Evolutionary conservation across 2,888 invertebrate species (phyloP).

Genomic region (Ornithoptera priamus): DNA sequence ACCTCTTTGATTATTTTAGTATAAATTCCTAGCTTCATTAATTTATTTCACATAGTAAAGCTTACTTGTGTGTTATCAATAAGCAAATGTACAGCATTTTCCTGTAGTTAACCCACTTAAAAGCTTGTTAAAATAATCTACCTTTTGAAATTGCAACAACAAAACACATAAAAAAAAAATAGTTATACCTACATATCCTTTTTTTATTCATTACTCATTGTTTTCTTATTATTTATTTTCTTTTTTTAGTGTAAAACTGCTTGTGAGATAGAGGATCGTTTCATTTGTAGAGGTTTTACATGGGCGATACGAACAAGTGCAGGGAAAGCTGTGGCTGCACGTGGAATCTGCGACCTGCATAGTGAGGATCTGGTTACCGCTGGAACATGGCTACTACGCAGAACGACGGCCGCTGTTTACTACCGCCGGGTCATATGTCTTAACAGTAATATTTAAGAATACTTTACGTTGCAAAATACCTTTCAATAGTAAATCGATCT

Average conservation of each 20-base stretch:
- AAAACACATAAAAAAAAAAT: slow-evolving; percentile 3
- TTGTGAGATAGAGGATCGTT: slow-evolving; percentile 83
- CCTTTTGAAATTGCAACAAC: not conserved
- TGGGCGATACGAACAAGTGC: slow-evolving; percentile 47
- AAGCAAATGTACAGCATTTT: not conserved
- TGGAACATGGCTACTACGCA: slow-evolving; percentile 85
- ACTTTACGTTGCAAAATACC: not conserved
- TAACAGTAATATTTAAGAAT: slow-evolving; percentile 81
- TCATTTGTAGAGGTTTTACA: slow-evolving; percentile 87
- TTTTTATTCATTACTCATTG: not conserved
- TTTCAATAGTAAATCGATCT: not conserved
- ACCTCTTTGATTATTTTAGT: not conserved
- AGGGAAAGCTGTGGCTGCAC: slow-evolving; percentile 24
- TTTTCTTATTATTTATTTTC: not conserved
- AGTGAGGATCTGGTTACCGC: slow-evolving; percentile 90
- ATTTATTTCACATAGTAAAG: not conserved
- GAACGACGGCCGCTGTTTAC: slow-evolving; percentile 82
- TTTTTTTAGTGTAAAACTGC: slow-evolving; percentile 75
- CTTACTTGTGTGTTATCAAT: slow-evolving; percentile 4
- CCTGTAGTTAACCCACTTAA: slow-evolving; percentile 14
- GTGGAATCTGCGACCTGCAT: slow-evolving; percentile 80
- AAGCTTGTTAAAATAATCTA: not conserved
- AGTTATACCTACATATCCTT: not conserved
- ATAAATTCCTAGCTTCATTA: not conserved
- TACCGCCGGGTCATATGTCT: slow-evolving; percentile 91